Evolutionary conservation across 2,113 vertebrate genomes (phyloP).

Genomic region (Acinonyx jubatus): DNA sequence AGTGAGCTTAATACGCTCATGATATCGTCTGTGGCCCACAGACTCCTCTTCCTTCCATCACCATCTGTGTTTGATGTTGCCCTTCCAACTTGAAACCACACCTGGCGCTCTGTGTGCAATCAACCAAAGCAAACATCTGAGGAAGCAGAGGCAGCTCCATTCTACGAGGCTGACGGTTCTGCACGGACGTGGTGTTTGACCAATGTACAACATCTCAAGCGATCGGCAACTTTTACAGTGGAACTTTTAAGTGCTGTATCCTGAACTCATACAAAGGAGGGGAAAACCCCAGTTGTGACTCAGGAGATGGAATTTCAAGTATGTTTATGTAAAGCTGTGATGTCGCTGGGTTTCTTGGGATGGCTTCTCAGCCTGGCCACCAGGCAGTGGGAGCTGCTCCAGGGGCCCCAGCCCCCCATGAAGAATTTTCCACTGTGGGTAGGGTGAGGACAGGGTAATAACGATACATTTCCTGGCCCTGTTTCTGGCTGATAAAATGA

Average conservation of each 20-base stretch:
- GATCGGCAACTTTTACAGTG: not conserved
- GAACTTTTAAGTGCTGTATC: not conserved
- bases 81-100: not conserved
- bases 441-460: not conserved
- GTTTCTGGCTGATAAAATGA: not conserved
- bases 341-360: not conserved
- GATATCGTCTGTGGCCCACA: not conserved
- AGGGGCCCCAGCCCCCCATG: not conserved
- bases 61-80: rapidly evolving
- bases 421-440: not conserved
- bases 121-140: not conserved
- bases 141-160: not conserved
- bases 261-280: not conserved
- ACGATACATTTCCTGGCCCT: not conserved
- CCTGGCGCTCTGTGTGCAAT: not conserved
- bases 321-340: conserved; percentile 6
- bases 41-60: not conserved
- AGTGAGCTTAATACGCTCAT: not conserved
- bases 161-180: not conserved
- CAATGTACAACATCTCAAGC: not conserved
- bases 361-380: not conserved
- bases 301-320: conserved; percentile 7
- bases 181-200: not conserved
- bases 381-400: not conserved
- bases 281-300: not conserved